phyloP scores from a whole-genome alignment of 2,888 invertebrate species.

The Macaria liturata region DNA sequence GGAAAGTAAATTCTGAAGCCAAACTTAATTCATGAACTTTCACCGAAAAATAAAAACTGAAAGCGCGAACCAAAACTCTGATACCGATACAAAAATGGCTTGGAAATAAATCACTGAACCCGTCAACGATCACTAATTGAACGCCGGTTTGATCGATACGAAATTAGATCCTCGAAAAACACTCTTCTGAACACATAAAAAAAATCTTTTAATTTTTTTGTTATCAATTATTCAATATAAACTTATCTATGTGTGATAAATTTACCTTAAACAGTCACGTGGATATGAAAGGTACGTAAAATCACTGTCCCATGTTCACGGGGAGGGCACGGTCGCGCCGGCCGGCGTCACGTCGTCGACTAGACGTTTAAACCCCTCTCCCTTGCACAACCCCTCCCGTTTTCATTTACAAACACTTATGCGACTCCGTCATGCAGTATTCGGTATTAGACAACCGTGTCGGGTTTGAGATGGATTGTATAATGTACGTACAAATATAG shows the following conservation, averaged over 20 bases:
- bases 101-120: slow-evolving; percentile 27
- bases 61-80: slow-evolving; percentile 13
- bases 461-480: slow-evolving; percentile 4
- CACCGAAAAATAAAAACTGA: slow-evolving; percentile 5
- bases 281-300: slow-evolving; percentile 39
- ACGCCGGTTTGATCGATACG: slow-evolving; percentile 22
- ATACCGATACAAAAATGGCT: slow-evolving; percentile 26
- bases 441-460: slow-evolving; percentile 36
- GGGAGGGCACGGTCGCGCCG: slow-evolving; percentile 53
- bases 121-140: slow-evolving; percentile 29
- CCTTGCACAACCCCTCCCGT: slow-evolving; percentile 44
- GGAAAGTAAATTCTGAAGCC: too few species aligned
- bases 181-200: too few species aligned
- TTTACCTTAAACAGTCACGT: slow-evolving; percentile 45
- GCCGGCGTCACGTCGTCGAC: slow-evolving; percentile 70
- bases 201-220: too few species aligned
- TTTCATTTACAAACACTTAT: slow-evolving; percentile 53
- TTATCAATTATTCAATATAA: too few species aligned
- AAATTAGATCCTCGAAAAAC: slow-evolving; percentile 17
- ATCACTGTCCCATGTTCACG: slow-evolving; percentile 45
- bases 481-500: not conserved
- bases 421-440: slow-evolving; percentile 47
- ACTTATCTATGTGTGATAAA: not conserved
- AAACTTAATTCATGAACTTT: slow-evolving; percentile 5
- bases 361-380: slow-evolving; percentile 51